phyloP scores from a whole-genome alignment of 2,888 invertebrate species.

The Campaea margaritaria region DNA sequence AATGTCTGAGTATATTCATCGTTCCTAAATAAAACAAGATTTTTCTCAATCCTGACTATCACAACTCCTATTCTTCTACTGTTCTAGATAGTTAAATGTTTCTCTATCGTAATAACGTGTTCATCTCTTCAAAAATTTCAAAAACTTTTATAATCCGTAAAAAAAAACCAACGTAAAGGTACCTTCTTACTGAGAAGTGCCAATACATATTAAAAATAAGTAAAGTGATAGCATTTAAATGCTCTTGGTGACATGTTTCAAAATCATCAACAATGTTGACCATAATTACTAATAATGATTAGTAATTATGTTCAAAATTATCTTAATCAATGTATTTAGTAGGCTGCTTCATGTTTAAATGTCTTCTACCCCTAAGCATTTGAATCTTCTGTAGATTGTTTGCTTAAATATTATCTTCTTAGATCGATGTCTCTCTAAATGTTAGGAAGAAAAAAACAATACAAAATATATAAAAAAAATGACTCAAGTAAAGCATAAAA shows the following conservation, averaged over 20 bases:
- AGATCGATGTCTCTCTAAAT: constrained; percentile 30
- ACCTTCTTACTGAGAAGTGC: no score
- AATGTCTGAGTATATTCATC: no score
- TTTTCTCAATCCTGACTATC: no score
- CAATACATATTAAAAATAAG: no score
- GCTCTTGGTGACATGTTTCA: no score
- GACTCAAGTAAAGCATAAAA: constrained; percentile 2
- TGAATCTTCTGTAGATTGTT: constrained; percentile 14
- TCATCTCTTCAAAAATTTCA: no score
- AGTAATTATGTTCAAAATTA: no score
- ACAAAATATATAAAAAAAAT: neutral
- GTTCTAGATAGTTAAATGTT: constrained; percentile 4
- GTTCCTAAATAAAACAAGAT: no score
- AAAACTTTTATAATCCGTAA: no score
- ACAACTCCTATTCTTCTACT: constrained; percentile 8
- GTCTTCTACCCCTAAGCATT: constrained; percentile 20
- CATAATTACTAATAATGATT: neutral
- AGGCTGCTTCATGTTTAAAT: constrained; percentile 15
- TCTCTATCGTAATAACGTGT: neutral
- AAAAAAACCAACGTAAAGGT: no score
- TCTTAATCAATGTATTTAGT: constrained; percentile 6
- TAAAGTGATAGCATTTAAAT: no score
- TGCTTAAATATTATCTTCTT: constrained; percentile 18
- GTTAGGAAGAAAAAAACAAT: constrained; percentile 15
- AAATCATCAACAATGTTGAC: no score